Percentiles rank a stretch among this genome's conserved stretches.
Evolutionary conservation across 1,140 invertebrate species (phyloP).

Genomic region (Tetranychus cinnabarinus): DNA sequence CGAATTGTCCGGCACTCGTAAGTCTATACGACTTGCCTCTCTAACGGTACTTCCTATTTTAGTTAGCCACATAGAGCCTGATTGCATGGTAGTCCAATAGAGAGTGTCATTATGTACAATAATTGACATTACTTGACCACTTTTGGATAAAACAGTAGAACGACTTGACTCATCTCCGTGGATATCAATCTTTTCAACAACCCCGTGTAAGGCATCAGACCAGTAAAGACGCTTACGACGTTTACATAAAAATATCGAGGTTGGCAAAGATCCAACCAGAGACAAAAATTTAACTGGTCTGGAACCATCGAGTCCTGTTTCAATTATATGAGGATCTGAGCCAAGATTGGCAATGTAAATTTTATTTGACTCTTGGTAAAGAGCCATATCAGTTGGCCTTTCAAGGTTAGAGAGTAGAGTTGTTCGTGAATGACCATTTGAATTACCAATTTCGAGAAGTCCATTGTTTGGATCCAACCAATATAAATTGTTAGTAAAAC

Average conservation of each 20-base stretch:
- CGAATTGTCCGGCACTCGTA: too few relatives aligned
- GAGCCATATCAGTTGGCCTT: conserved; percentile 10
- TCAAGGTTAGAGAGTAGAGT: conserved; percentile 8
- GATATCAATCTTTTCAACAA: conserved; percentile 8
- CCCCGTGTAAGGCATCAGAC: conserved; percentile 9
- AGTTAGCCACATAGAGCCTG: conserved; percentile 15
- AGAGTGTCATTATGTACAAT: conserved; percentile 20
- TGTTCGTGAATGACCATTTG: conserved; percentile 20
- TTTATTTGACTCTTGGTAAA: conserved; percentile 2
- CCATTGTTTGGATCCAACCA: conserved; percentile 22
- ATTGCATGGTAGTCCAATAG: conserved; percentile 23
- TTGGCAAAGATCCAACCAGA: neutral
- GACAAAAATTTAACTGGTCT: neutral
- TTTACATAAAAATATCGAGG: conserved; percentile 6
- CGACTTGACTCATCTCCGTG: neutral
- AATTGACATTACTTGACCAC: conserved; percentile 14
- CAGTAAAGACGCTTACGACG: conserved; percentile 9
- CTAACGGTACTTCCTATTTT: conserved; percentile 16
- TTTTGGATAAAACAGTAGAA: neutral
- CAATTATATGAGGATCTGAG: conserved; percentile 3
- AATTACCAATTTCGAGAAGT: conserved; percentile 20
- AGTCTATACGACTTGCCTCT: neutral
- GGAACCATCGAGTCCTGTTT: conserved; percentile 12
- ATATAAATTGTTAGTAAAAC: conserved; percentile 25
- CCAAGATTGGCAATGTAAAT: conserved; percentile 12